Evolutionary conservation across 1,140 invertebrate genomes (phyloP).

Genomic region (Dreissena polymorpha): DNA sequence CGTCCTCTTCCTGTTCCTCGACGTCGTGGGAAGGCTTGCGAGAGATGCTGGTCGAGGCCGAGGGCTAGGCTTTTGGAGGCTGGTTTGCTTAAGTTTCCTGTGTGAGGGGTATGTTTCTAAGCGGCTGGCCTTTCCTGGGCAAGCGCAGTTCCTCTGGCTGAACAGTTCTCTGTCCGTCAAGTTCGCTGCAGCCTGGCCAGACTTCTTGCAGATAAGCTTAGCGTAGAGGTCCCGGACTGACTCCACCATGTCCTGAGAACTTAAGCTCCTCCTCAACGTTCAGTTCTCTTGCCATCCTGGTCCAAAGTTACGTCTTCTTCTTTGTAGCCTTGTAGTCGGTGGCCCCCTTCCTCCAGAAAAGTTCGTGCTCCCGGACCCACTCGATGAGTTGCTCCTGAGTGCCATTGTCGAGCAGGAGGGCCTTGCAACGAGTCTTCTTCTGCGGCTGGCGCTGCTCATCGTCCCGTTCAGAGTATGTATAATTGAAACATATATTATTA

Average conservation of each 20-base stretch:
- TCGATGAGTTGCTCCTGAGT: conserved; percentile 38
- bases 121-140: conserved; percentile 30
- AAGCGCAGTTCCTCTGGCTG: conserved; percentile 27
- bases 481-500: conserved; percentile 39
- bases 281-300: conserved; percentile 25
- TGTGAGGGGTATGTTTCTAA: conserved; percentile 40
- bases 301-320: conserved; percentile 41
- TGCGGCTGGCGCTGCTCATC: conserved; percentile 30
- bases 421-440: conserved; percentile 15
- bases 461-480: conserved; percentile 26
- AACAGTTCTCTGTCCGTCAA: conserved; percentile 44
- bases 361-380: conserved; percentile 31
- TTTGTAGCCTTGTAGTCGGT: conserved; percentile 34
- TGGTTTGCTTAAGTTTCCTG: conserved; percentile 32
- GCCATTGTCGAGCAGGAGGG: conserved; percentile 32
- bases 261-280: conserved; percentile 33
- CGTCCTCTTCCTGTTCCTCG: conserved; percentile 36
- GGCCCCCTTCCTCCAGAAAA: conserved; percentile 18
- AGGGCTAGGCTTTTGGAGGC: conserved; percentile 27
- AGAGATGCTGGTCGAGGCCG: conserved; percentile 22
- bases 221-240: conserved; percentile 35
- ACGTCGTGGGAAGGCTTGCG: conserved; percentile 24
- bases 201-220: conserved; percentile 27
- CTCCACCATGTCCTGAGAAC: conserved; percentile 29
- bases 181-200: conserved; percentile 44